Evolutionary conservation across 2,888 invertebrate genomes (phyloP), one percentile per base, ranked within the genome.

Genomic region (Mythimna impura): DNA sequence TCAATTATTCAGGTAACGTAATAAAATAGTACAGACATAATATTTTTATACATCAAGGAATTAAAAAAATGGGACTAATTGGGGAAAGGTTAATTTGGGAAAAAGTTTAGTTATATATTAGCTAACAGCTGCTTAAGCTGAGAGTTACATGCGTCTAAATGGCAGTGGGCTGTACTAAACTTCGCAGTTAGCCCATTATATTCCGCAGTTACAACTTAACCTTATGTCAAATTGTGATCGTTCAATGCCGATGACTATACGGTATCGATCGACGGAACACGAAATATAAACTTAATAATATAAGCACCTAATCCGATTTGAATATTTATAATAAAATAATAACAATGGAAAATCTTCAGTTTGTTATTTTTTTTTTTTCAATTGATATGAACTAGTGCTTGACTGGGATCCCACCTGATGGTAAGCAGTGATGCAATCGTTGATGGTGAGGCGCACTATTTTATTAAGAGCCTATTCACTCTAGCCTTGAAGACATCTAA

Each of bases 1-100:
- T 20, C 0, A 43, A 25, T 36, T 43, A 74, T 58, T 77, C 34
- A 14, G 57, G 40, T 69, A 30, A 36, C n/a, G 22, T n/a, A 40
- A 69, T 52, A 25, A 22, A 40, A 52, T 52, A 55, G 25, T 25
- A 14, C 17, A 7, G 34, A 70, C 71, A 74, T 43, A 60, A 52
- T 70, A 77, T 60, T 60, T 2, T 10, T 34, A 60, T 14, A 30
- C 20, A 76, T 67, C 14, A 34, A 52, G 8, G n/a, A 78, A 60
- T 47, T 25, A 9, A 12, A 20, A 20, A 50, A 75, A 61, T 61
- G 52, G 36, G 72, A 54, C 52, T 47, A 17, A 71, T 71, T 9
- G 30, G 3, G 6, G 60, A 47, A 20, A 20, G 6, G 17, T 8
- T 40, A 9, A 57, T 67, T 57, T 30, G 7, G 6, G 55, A 20